Conservation (phyloP, 2,888 invertebrate species). For the Monopis laevigella region DNA sequence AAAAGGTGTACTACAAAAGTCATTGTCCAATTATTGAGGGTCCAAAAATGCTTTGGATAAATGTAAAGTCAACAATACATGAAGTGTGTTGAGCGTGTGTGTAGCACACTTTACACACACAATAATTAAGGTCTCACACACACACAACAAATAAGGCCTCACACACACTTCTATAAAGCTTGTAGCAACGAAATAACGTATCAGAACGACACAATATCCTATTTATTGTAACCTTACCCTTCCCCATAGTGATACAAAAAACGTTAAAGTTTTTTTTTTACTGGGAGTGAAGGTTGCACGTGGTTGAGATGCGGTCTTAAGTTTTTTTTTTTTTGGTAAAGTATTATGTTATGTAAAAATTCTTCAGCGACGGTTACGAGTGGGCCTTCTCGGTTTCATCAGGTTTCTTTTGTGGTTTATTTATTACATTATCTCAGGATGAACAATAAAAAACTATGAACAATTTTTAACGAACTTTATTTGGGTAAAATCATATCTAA, state of each 20-base stretch:
- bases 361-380: slow-evolving; percentile 31
- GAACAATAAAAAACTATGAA: no score
- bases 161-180: neutral
- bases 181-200: neutral
- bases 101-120: slow-evolving; percentile 34
- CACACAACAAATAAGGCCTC: neutral
- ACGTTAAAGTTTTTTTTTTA: slow-evolving; percentile 42
- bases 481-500: no score
- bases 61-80: slow-evolving; percentile 25
- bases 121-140: neutral
- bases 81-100: slow-evolving; percentile 32
- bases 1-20: no score
- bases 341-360: slow-evolving; percentile 56
- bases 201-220: slow-evolving; percentile 35
- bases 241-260: slow-evolving; percentile 45
- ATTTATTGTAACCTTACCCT: slow-evolving; percentile 57
- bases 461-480: no score
- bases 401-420: no score
- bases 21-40: slow-evolving; percentile 9
- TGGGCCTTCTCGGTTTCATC: slow-evolving; percentile 40
- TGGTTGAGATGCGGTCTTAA: slow-evolving; percentile 58
- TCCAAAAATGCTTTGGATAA: slow-evolving; percentile 2
- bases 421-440: no score
- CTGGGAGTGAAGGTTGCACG: slow-evolving; percentile 45
- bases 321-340: slow-evolving; percentile 46